Base-by-base conservation (phyloP, 2,797 vertebrate genomes). In the Sebastolobus altivelis region DNA sequence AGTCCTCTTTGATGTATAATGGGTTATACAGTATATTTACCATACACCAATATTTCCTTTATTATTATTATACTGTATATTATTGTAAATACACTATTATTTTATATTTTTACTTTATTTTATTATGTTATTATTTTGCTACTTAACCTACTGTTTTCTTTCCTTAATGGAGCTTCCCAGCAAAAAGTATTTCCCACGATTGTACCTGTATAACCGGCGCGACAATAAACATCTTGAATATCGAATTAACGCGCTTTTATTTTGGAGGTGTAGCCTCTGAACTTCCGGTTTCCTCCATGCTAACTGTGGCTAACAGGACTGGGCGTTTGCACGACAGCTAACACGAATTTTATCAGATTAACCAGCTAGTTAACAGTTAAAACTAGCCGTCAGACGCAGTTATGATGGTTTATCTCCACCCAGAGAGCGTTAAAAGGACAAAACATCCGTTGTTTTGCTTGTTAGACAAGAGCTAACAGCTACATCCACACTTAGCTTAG, bases 291-390 rank as follows among this genome's bases (percentile, higher is more conserved):
- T 1, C 1, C 0, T 31, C 10, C 14, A 4, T 0, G n/a, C 29
- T 58, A 13, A 13, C 31, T 22, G 13, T 7, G 0, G 55, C 3
- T 1, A 11, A 0, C 25, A 9, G 75, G 67, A 65, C 61, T 85
- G 84, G 90, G 88, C 87, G 88, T 80, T 72, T 77, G 43, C 38
- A 76, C 38, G 78, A 33, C 31, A 54, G 38, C 13, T 56, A 8
- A 22, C 37, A 52, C 46, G 12, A 3, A 6, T 0, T 14, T 40
- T 13, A 14, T 40, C 38, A 40, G 38, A 18, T 8, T 8, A 65
- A 56, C 2, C 29, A 12, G 16, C 22, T n/a, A 6, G 40, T 43
- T 38, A 38, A 14, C 25, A 4, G 20, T 1, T 16, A 0, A 2
- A 80, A 25, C 27, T 3, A 40, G 20, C 55, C 27, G 72, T 12